Evolutionary conservation across 2,797 vertebrate genomes (phyloP).

Genomic region (Gouania willdenowi): DNA sequence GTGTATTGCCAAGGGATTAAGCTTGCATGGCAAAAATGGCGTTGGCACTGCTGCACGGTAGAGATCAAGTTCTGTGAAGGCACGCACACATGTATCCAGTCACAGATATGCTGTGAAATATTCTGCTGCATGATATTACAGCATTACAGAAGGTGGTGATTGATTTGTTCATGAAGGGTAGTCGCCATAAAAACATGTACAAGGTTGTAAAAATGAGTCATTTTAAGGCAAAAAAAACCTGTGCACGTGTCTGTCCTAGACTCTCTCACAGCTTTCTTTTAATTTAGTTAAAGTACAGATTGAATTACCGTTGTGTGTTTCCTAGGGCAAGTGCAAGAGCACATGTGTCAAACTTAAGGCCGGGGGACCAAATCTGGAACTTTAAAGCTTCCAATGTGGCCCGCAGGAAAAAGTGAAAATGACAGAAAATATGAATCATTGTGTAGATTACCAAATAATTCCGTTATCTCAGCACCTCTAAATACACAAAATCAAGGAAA

Average conservation of each 20-base stretch:
- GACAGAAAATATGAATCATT: no score
- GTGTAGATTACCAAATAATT: no score
- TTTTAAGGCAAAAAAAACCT: constrained; percentile 6
- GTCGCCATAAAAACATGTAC: not conserved
- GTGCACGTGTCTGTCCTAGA: constrained; percentile 8
- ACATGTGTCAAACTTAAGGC: no score
- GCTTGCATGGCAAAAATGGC: constrained; percentile 43
- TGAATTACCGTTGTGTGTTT: constrained; percentile 1
- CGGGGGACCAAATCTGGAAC: no score
- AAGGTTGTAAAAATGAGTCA: not conserved
- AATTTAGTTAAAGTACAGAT: constrained; percentile 10
- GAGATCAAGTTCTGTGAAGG: constrained; percentile 52
- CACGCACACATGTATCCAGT: constrained; percentile 25
- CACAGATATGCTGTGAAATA: not conserved
- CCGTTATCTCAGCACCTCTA: no score
- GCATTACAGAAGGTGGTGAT: not conserved
- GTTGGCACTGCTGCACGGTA: constrained; percentile 36
- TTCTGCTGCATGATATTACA: not conserved
- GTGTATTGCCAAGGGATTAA: constrained; percentile 52
- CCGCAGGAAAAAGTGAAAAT: no score
- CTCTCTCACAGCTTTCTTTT: constrained; percentile 11
- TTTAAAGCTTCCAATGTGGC: no score
- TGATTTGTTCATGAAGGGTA: not conserved
- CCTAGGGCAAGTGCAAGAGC: no score
- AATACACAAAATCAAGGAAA: no score